Evolutionary conservation across 2,888 invertebrate species (phyloP), one percentile per base, ranked within the genome.

Genomic region (Agonopterix alstromeriana): DNA sequence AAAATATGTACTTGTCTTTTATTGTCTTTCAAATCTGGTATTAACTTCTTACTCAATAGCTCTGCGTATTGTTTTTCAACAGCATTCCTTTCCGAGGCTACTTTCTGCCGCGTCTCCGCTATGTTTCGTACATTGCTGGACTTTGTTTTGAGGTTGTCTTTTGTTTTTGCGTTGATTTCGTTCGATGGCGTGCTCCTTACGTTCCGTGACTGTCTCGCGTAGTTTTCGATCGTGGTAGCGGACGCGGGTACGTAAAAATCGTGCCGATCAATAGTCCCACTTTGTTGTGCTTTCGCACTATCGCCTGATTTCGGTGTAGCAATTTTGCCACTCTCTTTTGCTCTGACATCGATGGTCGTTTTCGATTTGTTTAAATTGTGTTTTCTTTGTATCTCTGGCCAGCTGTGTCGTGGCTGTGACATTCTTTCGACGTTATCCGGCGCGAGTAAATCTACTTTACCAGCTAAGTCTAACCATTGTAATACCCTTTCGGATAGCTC

Each of bases 381-480:
- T 8, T 76, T 69, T 42, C 74, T 69, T 55, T 86, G 82, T 41
- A 87, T 70, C 55, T 82, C 86, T 1, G 86, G 81, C 78, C 85
- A 82, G 57, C 84, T 87, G 71, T 85, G 85, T 10, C 84, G 67
- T 3, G 82, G 88, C 48, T 84, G 85, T 2, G 77, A 54, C 70
- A 86, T 80, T 41, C 87, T 58, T 49, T 82, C 81, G 0, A 55
- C 67, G 35, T 74, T 80, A 10, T 77, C 75, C 2, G 82, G 73
- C n/a, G 77, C 73, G 11, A 89, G 54, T 35, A 89, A 61, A 57
- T 86, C 84, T 2, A 89, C 84, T 63, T 91, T 91, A 0, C 93
- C 93, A 0, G 94, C 94, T 49, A 95, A 78, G 69, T 95, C 94
- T 56, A 95, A 67, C 95, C 95, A 95, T 61, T 94, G 93, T 3